Evolutionary conservation across 2,888 invertebrate genomes (phyloP).

Genomic region (Holacanthella duospinosa): DNA sequence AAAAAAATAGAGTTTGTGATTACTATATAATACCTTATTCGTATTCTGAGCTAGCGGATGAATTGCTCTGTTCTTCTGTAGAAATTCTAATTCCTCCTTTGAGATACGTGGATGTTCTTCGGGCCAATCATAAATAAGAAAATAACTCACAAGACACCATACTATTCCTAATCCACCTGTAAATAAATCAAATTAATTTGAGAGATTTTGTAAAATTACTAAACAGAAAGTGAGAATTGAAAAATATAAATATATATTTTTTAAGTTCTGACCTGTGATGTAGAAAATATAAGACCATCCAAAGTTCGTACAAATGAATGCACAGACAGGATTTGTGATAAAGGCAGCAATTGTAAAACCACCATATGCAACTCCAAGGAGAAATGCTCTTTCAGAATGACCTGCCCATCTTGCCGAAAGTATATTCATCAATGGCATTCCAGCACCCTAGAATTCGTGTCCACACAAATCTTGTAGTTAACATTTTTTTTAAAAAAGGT

Average conservation of each 20-base stretch:
- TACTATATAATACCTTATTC: not conserved
- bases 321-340: conserved; percentile 49
- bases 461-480: no score
- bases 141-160: conserved; percentile 45
- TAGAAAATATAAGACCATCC: conserved; percentile 56
- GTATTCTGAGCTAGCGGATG: no score
- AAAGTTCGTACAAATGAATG: conserved; percentile 48
- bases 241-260: not conserved
- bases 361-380: conserved; percentile 42
- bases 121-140: conserved; percentile 48
- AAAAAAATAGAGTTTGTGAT: no score
- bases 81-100: conserved; percentile 39
- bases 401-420: conserved; percentile 39
- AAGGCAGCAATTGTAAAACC: conserved; percentile 45
- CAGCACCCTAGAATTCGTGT: conserved; percentile 32
- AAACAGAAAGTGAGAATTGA: not conserved
- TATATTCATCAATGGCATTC: conserved; percentile 34
- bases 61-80: conserved; percentile 34
- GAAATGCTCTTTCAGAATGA: conserved; percentile 42
- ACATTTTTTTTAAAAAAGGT: no score
- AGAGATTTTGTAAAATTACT: not conserved
- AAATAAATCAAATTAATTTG: conserved; percentile 28
- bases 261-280: conserved; percentile 43
- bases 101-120: conserved; percentile 48
- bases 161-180: conserved; percentile 43